Evolutionary conservation across 2,113 vertebrate species (phyloP).

Genomic region (Macquaria australasica): DNA sequence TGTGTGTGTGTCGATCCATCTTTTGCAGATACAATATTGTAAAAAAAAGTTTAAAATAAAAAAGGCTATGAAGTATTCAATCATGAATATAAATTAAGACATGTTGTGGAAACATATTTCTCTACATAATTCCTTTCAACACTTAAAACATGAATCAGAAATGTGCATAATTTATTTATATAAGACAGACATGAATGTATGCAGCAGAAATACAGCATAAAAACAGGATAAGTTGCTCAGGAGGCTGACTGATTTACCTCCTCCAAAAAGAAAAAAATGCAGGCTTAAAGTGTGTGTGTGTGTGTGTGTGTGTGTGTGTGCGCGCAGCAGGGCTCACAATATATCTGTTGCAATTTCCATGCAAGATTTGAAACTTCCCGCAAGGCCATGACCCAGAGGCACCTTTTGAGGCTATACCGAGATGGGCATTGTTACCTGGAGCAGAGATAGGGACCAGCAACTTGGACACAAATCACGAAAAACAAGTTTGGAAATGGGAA

Average conservation of each 20-base stretch:
- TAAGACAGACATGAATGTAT: background rate
- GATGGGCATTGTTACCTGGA: conserved; percentile 17
- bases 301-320: background rate
- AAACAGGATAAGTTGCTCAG: background rate
- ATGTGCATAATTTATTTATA: background rate
- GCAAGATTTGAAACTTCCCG: conserved; percentile 49
- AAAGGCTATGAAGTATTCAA: background rate
- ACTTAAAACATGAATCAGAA: background rate
- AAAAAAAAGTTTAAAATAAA: background rate
- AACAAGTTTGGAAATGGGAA: background rate
- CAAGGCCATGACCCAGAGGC: conserved; percentile 46
- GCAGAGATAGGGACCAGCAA: background rate
- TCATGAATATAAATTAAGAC: background rate
- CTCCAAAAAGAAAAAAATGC: background rate
- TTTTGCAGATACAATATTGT: background rate
- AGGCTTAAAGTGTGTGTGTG: background rate
- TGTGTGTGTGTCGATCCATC: background rate
- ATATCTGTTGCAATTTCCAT: conserved; percentile 50
- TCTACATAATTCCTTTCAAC: background rate
- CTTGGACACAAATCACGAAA: background rate
- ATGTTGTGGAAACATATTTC: background rate
- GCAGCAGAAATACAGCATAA: background rate
- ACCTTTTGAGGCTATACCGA: conserved; percentile 24
- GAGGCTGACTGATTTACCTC: background rate
- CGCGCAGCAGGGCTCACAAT: conserved; percentile 1